Evolutionary conservation across 2,888 invertebrate genomes (phyloP).

Genomic region (Theodoxus fluviatilis): DNA sequence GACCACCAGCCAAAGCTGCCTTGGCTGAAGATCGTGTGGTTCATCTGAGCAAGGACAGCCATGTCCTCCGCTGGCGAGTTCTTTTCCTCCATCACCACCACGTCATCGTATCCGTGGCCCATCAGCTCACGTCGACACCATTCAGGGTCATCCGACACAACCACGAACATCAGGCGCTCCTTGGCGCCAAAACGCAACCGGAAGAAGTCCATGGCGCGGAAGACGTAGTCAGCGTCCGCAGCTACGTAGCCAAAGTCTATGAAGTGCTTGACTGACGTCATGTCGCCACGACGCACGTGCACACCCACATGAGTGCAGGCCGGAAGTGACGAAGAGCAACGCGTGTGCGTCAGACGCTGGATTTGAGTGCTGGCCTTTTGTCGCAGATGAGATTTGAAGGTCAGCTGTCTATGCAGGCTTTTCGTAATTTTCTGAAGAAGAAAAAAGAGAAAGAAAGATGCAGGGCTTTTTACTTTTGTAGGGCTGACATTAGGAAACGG

Average conservation of each 20-base stretch:
- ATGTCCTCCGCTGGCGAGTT: constrained; percentile 30
- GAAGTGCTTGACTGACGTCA: constrained; percentile 21
- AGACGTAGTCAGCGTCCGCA: constrained; percentile 27
- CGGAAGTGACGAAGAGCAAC: no score
- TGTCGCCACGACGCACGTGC: constrained; percentile 34
- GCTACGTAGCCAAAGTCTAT: constrained; percentile 28
- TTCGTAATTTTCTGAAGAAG: constrained; percentile 23
- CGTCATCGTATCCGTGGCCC: constrained; percentile 23
- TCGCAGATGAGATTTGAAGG: no score
- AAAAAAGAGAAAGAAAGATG: no score
- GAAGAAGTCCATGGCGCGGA: constrained; percentile 30
- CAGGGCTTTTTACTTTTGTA: no score
- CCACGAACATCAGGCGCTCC: constrained; percentile 28
- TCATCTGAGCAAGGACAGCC: constrained; percentile 32
- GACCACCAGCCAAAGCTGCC: constrained; percentile 53
- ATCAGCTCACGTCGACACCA: constrained; percentile 30
- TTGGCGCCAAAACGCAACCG: constrained; percentile 27
- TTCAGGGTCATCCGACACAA: constrained; percentile 31
- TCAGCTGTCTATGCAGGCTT: constrained; percentile 19
- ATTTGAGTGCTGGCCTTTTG: no score
- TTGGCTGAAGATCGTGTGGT: constrained; percentile 65
- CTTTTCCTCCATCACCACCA: constrained; percentile 4
- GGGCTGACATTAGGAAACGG: no score
- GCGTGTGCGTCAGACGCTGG: no score
- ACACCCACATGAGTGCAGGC: constrained; percentile 28